Evolutionary conservation across 2,888 invertebrate species (phyloP).

Genomic region (Morpho deidamia): DNA sequence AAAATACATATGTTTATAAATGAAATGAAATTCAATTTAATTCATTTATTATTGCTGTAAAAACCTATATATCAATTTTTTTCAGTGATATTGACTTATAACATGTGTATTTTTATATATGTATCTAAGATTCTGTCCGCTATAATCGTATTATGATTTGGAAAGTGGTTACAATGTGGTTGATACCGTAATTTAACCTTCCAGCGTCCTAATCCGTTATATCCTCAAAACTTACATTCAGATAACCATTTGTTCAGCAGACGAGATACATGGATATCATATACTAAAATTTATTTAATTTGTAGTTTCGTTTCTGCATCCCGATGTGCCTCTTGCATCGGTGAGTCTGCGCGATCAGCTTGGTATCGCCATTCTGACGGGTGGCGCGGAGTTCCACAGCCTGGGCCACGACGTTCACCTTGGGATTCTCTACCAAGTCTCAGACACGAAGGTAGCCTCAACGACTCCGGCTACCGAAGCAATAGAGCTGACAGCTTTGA

Average conservation of each 20-base stretch:
- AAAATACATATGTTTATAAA: too few relatives aligned
- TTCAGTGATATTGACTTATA: too few relatives aligned
- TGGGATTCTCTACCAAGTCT: slow-evolving; percentile 93
- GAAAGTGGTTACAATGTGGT: neutral
- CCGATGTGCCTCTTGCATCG: slow-evolving; percentile 91
- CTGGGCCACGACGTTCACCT: slow-evolving; percentile 86
- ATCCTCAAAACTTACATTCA: neutral
- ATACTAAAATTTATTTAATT: too few relatives aligned
- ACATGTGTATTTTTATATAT: too few relatives aligned
- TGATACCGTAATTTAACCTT: slow-evolving; percentile 1
- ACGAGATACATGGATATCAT: too few relatives aligned
- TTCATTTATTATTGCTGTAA: too few relatives aligned
- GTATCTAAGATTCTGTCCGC: neutral
- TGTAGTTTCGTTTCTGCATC: slow-evolving; percentile 78
- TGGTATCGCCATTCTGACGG: slow-evolving; percentile 95
- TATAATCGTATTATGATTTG: neutral
- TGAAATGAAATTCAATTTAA: too few relatives aligned
- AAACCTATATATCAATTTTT: too few relatives aligned
- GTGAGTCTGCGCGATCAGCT: slow-evolving; percentile 92
- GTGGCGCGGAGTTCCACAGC: slow-evolving; percentile 81
- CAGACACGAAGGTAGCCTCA: slow-evolving; percentile 90
- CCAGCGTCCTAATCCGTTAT: neutral
- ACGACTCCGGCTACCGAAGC: slow-evolving; percentile 92
- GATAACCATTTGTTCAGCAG: neutral
- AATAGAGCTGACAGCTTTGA: slow-evolving; percentile 92